Percentiles rank a stretch among this genome's conserved stretches.
These are phyloP conservation scores for human DNA, from an alignment of 2,113 vertebrate species.

Conservation along the genomic window GRCh38 chr16:72290501-72291000, in stretches of 20 bases:
- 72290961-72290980: neutral
- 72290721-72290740: neutral
- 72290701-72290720: neutral
- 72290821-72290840: conserved; percentile 8
- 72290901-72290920: neutral
- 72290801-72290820: neutral
- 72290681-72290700: neutral
- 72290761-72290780: neutral
- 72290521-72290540: conserved; percentile 18
- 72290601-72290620: neutral
- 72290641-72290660: neutral
- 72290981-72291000: neutral
- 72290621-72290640: neutral
- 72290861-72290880: neutral
- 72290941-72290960: neutral
- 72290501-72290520: neutral
- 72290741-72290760: conserved; percentile 13
- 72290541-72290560: neutral
- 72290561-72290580: neutral
- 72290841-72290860: neutral
- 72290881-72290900: conserved; percentile 18
- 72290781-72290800: neutral
- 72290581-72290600: neutral
- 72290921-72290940: neutral
- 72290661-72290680: conserved; percentile 14